Percentiles rank a stretch among this genome's conserved stretches.
phyloP scores from a whole-genome alignment of 2,888 invertebrate species.

The Polyommatus icarus region DNA sequence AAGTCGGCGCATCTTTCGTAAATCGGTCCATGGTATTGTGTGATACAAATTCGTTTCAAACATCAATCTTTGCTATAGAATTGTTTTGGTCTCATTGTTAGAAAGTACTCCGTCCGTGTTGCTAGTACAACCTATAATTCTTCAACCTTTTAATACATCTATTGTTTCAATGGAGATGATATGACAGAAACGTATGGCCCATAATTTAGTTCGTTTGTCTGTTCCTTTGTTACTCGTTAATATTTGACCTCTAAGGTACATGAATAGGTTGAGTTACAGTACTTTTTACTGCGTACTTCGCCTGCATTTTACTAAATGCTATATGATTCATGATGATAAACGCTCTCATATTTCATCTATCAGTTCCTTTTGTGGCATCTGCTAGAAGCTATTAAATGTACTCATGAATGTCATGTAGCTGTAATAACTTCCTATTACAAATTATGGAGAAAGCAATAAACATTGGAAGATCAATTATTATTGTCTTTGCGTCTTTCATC shows the following conservation, averaged over 20 bases:
- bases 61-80: slow-evolving; percentile 62
- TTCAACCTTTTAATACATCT: slow-evolving; percentile 39
- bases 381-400: background rate
- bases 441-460: slow-evolving; percentile 27
- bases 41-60: slow-evolving; percentile 62
- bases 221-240: slow-evolving; percentile 22
- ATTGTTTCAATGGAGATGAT: slow-evolving; percentile 38
- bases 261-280: background rate
- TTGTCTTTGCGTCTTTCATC: slow-evolving; percentile 2
- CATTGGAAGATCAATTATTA: slow-evolving; percentile 13
- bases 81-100: slow-evolving; percentile 55
- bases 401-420: slow-evolving; percentile 18
- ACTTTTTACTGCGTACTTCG: background rate
- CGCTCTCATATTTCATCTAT: slow-evolving; percentile 5
- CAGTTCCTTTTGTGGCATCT: slow-evolving; percentile 7
- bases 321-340: background rate
- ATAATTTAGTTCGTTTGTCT: slow-evolving; percentile 9
- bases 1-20: slow-evolving; percentile 67
- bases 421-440: slow-evolving; percentile 31
- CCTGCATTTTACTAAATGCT: background rate
- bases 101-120: slow-evolving; percentile 49
- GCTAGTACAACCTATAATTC: slow-evolving; percentile 40
- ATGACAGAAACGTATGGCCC: slow-evolving; percentile 21
- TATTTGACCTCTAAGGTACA: slow-evolving; percentile 19
- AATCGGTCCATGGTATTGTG: slow-evolving; percentile 61